Base-by-base conservation (phyloP, 2,888 invertebrate species). In the Torymus tubicola region DNA sequence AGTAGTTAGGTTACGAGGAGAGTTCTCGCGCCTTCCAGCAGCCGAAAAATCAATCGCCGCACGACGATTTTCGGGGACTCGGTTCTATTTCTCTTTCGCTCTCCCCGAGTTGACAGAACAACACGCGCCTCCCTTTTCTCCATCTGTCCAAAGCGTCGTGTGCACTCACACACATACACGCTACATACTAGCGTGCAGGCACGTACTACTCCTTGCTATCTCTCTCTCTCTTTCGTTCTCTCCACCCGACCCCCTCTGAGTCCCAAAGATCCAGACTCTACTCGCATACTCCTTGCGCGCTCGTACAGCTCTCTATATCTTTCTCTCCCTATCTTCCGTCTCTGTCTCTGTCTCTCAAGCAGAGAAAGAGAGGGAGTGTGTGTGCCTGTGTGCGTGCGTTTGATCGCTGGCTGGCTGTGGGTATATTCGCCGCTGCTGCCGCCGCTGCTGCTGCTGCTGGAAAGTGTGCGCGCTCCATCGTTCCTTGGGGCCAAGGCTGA, bases 41-140 rank as follows among this genome's bases (percentile, higher is more conserved):
- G 79, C 73, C 73, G 69, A 74, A 79, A 71, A 79, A 79, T 79
- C 79, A 74, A 79, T 79, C 52, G 67, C 31, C 42, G n/a, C 24
- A 31, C 63, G 21, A 64, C 8, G 21, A 70, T 77, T 70, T 70
- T 76, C 69, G 57, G 63, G 69, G 21, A 58, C 63, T 61, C 53
- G 18, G 61, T 52, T 63, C 21, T 70, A 10, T 52, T 14, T 67
- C 61, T 60, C 14, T 4, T 14, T 42, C 57, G 12, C 42, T 31
- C 16, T 31, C 24, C n/a, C 64, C 10, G n/a, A 0, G 11, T 71
- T 79, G 73, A 79, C 78, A 73, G 78, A 78, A 78, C 78, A 68
- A 79, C 63, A 69, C 71, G 55, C 78, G 68, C 68, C 68, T 76
- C 55, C 65, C 55, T 70, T 70, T 63, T 69, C 61, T 55, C 63